Base-by-base conservation (phyloP, 2,888 invertebrate genomes). In the Blomia tropicalis region DNA sequence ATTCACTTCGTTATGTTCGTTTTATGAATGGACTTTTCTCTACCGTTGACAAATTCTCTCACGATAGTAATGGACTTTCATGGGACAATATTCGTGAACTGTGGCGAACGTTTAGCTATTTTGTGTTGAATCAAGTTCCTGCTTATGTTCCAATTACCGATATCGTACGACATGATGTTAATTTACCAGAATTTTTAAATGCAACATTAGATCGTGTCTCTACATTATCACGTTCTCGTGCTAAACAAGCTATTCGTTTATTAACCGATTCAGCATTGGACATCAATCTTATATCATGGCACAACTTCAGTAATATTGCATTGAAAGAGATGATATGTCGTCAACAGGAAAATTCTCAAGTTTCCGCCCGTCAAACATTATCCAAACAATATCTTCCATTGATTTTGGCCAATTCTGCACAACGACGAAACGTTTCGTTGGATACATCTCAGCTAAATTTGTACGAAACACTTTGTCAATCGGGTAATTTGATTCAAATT, bases 131-230 rank as follows among this genome's bases (percentile, higher is more conserved):
- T 41, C 59, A 58, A 43, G 43, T 58, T 7, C 59, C 59, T 2
- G 59, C 59, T 7, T 58, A 58, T 41, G 59, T 58, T 23, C 59
- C 59, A 2, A 58, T 58, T n/a, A 58, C 59, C 27, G 59, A 58
- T 27, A 41, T 58, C 41, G 43, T 58, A 25, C 2, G 43, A 44
- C 4, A 58, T 41, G 59, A 58, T 41, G 59, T 58, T 14, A 41
- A 41, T 43, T 23, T 58, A 2, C 25, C 59, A 1, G 43, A 58
- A 27, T 58, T 19, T 22, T 23, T 58, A 2, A 58, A 58, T 29
- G 36, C 59, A n/a, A 41, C 59, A 2, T n/a, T 41, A 4, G 36
- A 58, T 22, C 41, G 36, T 2, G 27, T 41, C 7, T n/a, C 14
- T 2, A 41, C 59, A 27, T 27, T 58, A 25, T 58, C 59, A n/a